Evolutionary conservation across 2,797 vertebrate genomes (phyloP).

Genomic region (Salarias fasciatus): DNA sequence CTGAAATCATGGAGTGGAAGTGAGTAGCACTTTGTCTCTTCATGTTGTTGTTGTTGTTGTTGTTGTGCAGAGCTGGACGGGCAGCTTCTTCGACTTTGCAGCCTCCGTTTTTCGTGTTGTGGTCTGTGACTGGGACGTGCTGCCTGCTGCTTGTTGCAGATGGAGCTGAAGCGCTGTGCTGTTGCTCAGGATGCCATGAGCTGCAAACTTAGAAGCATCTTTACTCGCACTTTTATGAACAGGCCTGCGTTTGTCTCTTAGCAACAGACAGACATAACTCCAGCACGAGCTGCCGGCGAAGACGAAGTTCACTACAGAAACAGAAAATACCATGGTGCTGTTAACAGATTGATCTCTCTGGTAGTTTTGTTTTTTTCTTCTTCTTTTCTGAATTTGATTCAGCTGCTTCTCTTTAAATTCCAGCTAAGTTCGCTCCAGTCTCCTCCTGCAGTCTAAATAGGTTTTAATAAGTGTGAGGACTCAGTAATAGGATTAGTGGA

Average conservation of each 20-base stretch:
- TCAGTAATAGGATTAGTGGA: conserved; percentile 83
- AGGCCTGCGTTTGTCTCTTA: conserved; percentile 37
- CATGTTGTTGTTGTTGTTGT: conserved; percentile 7
- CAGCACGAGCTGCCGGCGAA: conserved; percentile 8
- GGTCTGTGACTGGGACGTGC: conserved; percentile 5
- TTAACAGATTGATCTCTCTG: neutral
- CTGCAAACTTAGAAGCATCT: conserved; percentile 23
- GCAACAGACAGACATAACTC: conserved; percentile 34
- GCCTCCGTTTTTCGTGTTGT: conserved; percentile 18
- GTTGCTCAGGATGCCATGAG: conserved; percentile 3
- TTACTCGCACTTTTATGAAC: conserved; percentile 22
- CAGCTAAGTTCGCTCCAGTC: conserved; percentile 7
- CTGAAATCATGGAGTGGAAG: conserved; percentile 98
- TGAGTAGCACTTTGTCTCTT: conserved; percentile 84
- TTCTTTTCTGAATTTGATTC: no score
- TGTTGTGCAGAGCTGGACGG: conserved; percentile 39
- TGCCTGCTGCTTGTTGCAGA: conserved; percentile 19
- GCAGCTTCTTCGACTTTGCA: conserved; percentile 27
- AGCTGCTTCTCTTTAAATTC: conserved; percentile 30
- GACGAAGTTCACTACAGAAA: conserved; percentile 39
- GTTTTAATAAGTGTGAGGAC: conserved; percentile 77
- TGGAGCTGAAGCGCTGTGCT: neutral
- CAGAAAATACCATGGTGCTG: neutral
- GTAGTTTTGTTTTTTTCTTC: conserved; percentile 48
- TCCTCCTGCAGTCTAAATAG: conserved; percentile 64